Evolutionary conservation across 2,797 vertebrate species (phyloP), one percentile per base, ranked within the genome.

Genomic region (Sebastes variabilis): DNA sequence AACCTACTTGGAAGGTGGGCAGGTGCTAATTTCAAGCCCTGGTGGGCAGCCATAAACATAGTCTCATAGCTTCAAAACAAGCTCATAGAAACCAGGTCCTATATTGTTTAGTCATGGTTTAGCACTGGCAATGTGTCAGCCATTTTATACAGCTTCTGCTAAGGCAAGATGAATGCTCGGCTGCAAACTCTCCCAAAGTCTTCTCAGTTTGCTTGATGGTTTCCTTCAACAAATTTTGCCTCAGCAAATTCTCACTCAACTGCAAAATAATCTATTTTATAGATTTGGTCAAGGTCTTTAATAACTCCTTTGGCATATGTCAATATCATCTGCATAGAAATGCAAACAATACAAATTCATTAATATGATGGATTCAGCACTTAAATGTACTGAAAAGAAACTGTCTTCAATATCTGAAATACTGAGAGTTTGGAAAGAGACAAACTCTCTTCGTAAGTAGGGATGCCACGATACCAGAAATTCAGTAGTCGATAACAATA

Each of bases 1-100:
- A 89, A 59, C 46, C 80, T 73, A 75, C 65, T 81, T 78, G 70
- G 54, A 64, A 24, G 77, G 66, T 69, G 38, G 80, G 64, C 68
- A 79, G 77, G 73, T 72, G 71, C 56, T 83, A 55, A 90, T 93
- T 90, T 89, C 87, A 90, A 85, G 89, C 81, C 83, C 77, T 66
- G 62, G 30, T 88, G 77, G 58, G 66, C 68, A 69, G 12, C 54
- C 25, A 66, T 76, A 70, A 76, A 76, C 68, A 66, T 11, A 36
- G 64, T 42, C 24, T 66, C 22, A 27, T 11, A 2, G 70, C 59
- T 81, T 74, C 29, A 71, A 49, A 77, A 61, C 49, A 59, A 62
- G 54, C 27, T 59, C 66, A 67, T 13, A 46, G 52, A 70, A 65
- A 38, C 27, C 67, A 10, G 5, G 7, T 70, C 29, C 24, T 61